Conservation (phyloP, 64 coral and sea anemone genomes). For the Montipora capricornis region DNA sequence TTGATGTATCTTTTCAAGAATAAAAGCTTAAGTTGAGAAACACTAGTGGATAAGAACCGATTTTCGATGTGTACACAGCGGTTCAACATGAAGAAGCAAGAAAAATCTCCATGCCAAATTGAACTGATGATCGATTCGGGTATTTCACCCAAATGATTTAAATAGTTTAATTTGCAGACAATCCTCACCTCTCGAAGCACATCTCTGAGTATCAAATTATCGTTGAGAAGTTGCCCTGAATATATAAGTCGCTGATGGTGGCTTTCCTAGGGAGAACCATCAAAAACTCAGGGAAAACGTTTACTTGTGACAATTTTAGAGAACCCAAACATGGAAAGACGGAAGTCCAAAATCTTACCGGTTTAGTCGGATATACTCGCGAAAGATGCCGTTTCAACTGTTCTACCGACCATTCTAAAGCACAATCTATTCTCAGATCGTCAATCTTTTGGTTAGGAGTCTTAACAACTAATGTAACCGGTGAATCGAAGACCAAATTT, state of each 20-base stretch:
- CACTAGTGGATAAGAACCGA: neutral
- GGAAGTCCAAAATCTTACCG: slow-evolving; percentile 72
- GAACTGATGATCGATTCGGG: neutral
- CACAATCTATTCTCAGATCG: slow-evolving; percentile 94
- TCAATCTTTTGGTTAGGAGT: slow-evolving; percentile 96
- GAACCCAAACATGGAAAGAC: neutral
- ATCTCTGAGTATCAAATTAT: slow-evolving; percentile 85
- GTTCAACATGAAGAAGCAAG: neutral
- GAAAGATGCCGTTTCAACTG: slow-evolving; percentile 96
- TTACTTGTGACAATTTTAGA: neutral
- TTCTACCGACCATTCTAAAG: slow-evolving; percentile 92
- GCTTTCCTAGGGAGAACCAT: slow-evolving; percentile 74
- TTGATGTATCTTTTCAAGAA: too few species aligned
- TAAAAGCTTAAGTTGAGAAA: neutral
- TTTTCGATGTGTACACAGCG: neutral
- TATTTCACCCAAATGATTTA: neutral
- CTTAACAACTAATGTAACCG: slow-evolving; percentile 94
- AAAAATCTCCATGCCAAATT: neutral
- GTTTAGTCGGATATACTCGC: slow-evolving; percentile 94
- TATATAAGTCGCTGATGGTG: slow-evolving; percentile 94
- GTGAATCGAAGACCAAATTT: slow-evolving; percentile 60
- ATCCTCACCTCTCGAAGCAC: slow-evolving; percentile 76
- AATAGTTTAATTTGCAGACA: neutral
- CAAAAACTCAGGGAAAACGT: neutral
- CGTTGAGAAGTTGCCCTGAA: slow-evolving; percentile 89